Evolutionary conservation across 1,140 invertebrate species (phyloP).

Genomic region (Trichonephila clavata): DNA sequence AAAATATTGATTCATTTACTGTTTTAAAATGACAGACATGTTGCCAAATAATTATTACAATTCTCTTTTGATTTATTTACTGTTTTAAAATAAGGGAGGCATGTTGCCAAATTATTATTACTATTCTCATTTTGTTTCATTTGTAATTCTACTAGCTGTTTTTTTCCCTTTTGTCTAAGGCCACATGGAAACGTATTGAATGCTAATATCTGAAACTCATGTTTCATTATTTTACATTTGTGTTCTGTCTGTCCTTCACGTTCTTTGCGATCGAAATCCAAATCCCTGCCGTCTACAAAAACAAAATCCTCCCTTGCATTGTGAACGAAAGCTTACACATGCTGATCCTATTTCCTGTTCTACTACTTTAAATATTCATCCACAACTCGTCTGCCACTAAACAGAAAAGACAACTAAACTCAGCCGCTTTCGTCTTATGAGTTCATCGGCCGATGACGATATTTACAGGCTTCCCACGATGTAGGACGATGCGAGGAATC

Average conservation of each 20-base stretch:
- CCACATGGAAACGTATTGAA: background rate
- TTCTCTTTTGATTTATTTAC: too few species aligned
- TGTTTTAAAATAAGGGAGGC: too few species aligned
- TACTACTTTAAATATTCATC: slow-evolving; percentile 18
- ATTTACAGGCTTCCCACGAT: slow-evolving; percentile 24
- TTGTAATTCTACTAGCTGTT: background rate
- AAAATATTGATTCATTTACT: too few species aligned
- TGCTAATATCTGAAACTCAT: background rate
- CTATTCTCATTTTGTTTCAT: too few species aligned
- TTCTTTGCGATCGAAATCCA: slow-evolving; percentile 2
- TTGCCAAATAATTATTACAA: too few species aligned
- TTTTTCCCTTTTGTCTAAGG: background rate
- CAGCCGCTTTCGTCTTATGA: background rate
- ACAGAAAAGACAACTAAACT: slow-evolving; percentile 28
- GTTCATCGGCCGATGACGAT: slow-evolving; percentile 29
- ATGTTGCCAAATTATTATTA: too few species aligned
- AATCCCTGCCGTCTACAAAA: background rate
- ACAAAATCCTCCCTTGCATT: background rate
- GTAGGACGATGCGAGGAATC: slow-evolving; percentile 25
- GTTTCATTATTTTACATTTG: background rate
- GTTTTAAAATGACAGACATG: too few species aligned
- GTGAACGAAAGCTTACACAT: slow-evolving; percentile 20
- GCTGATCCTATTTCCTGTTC: slow-evolving; percentile 34
- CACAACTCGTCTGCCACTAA: slow-evolving; percentile 21
- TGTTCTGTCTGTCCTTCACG: background rate